Conservation (phyloP, 2,888 invertebrate species). For the Acleris literana region DNA sequence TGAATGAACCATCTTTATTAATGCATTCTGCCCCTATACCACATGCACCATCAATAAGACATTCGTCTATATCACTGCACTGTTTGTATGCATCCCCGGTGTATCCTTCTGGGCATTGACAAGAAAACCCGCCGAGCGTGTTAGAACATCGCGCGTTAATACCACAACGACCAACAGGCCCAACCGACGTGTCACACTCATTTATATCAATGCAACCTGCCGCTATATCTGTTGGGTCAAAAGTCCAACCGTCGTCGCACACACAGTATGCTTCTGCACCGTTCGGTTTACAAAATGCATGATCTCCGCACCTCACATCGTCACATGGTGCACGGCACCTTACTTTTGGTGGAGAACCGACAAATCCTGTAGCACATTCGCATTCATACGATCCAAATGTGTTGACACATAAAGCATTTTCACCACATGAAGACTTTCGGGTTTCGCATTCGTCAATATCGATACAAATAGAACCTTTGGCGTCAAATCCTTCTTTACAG, state of each 20-base stretch:
- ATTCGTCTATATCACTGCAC: constrained; percentile 94
- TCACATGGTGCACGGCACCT: constrained; percentile 95
- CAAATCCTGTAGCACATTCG: constrained; percentile 91
- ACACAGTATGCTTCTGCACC: constrained; percentile 95
- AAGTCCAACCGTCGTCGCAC: constrained; percentile 97
- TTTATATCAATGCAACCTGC: constrained; percentile 96
- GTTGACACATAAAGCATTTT: constrained; percentile 90
- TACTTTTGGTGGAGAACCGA: constrained; percentile 91
- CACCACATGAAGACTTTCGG: constrained; percentile 85
- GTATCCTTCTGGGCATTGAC: constrained; percentile 92
- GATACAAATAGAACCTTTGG: constrained; percentile 90
- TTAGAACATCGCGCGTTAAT: constrained; percentile 92
- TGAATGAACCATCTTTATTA: constrained; percentile 90
- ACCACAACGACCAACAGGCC: constrained; percentile 93
- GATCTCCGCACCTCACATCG: constrained; percentile 94
- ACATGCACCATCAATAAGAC: constrained; percentile 87
- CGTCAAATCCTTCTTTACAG: constrained; percentile 93
- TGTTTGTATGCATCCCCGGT: constrained; percentile 92
- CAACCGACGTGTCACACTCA: constrained; percentile 92
- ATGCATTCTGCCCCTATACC: constrained; percentile 91
- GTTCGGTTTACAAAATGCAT: constrained; percentile 94
- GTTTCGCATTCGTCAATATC: constrained; percentile 92
- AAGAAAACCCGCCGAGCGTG: constrained; percentile 89
- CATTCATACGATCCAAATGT: constrained; percentile 91
- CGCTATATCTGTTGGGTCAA: constrained; percentile 93